Percentiles rank a stretch among this genome's conserved stretches.
phyloP scores from a whole-genome alignment of 2,113 vertebrate genomes.

The Sorex araneus region DNA sequence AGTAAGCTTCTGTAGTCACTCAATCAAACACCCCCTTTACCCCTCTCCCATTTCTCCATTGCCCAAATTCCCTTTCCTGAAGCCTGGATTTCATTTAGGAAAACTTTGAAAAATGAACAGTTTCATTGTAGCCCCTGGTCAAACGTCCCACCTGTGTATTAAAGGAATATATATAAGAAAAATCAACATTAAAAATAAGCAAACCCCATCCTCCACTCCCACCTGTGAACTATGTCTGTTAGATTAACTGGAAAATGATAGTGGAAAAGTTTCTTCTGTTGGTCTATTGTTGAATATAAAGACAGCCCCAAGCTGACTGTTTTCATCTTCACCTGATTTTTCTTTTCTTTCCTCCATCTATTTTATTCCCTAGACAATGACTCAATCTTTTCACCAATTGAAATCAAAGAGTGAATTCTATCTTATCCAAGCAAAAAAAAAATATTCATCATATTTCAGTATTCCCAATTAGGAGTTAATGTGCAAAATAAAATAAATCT shows the following conservation, averaged over 20 bases:
- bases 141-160: slow-evolving; percentile 69
- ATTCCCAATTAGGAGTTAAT: neutral
- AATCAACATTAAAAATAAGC: slow-evolving; percentile 63
- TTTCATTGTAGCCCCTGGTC: slow-evolving; percentile 60
- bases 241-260: slow-evolving; percentile 61
- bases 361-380: slow-evolving; percentile 66
- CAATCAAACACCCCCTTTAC: neutral
- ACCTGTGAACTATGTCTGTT: slow-evolving; percentile 46
- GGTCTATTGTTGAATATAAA: slow-evolving; percentile 41
- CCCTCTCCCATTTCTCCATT: neutral
- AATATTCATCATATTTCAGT: slow-evolving; percentile 52
- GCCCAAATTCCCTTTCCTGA: neutral
- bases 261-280: slow-evolving; percentile 15
- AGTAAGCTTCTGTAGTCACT: neutral
- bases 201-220: slow-evolving; percentile 35
- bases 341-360: slow-evolving; percentile 55
- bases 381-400: slow-evolving; percentile 64
- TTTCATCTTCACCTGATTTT: slow-evolving; percentile 72
- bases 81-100: slow-evolving; percentile 61
- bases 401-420: slow-evolving; percentile 67
- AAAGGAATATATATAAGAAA: slow-evolving; percentile 16
- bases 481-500: slow-evolving; percentile 45
- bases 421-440: slow-evolving; percentile 60
- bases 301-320: slow-evolving; percentile 67
- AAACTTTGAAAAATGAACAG: slow-evolving; percentile 53